Percentiles rank a stretch among this genome's conserved stretches.
Evolutionary conservation across 1,140 invertebrate species (phyloP).

Genomic region (Sweltsa coloradensis): DNA sequence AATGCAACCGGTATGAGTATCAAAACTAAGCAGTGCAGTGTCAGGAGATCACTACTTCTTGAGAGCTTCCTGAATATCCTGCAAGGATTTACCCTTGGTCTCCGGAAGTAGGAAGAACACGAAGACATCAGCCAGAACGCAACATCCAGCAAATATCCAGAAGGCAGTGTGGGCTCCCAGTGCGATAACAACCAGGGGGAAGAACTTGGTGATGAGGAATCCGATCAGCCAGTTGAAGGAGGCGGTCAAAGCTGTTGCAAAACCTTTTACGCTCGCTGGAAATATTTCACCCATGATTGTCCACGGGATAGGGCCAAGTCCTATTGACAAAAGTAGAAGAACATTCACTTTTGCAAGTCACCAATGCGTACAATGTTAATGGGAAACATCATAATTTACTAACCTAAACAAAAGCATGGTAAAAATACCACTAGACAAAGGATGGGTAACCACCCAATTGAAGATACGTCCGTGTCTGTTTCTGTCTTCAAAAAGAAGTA

Average conservation of each 20-base stretch:
- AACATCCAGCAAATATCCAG: constrained; percentile 65
- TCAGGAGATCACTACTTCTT: too few species aligned
- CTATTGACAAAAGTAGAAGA: too few species aligned
- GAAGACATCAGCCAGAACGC: constrained; percentile 55
- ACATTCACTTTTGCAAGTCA: too few species aligned
- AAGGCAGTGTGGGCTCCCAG: constrained; percentile 57
- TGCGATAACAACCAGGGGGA: constrained; percentile 39
- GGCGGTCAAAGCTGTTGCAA: constrained; percentile 57
- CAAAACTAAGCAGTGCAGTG: too few species aligned
- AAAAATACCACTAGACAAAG: constrained; percentile 60
- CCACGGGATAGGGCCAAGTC: constrained; percentile 71
- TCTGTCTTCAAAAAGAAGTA: constrained; percentile 46
- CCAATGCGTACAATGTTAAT: too few species aligned
- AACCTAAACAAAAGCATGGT: constrained; percentile 61
- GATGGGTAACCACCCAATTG: constrained; percentile 57
- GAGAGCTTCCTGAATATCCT: too few species aligned
- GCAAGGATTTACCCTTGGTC: constrained; percentile 77
- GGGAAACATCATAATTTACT: too few species aligned
- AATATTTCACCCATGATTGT: constrained; percentile 65
- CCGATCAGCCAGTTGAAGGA: constrained; percentile 66
- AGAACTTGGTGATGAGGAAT: constrained; percentile 72
- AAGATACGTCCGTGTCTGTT: constrained; percentile 31
- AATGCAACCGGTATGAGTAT: too few species aligned
- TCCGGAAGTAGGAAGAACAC: constrained; percentile 70
- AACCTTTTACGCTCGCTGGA: constrained; percentile 59